A percentile compares a stretch with the other conserved stretches of the same genome.
phyloP scores from a whole-genome alignment of 2,888 invertebrate genomes.

The Parnassius smintheus region DNA sequence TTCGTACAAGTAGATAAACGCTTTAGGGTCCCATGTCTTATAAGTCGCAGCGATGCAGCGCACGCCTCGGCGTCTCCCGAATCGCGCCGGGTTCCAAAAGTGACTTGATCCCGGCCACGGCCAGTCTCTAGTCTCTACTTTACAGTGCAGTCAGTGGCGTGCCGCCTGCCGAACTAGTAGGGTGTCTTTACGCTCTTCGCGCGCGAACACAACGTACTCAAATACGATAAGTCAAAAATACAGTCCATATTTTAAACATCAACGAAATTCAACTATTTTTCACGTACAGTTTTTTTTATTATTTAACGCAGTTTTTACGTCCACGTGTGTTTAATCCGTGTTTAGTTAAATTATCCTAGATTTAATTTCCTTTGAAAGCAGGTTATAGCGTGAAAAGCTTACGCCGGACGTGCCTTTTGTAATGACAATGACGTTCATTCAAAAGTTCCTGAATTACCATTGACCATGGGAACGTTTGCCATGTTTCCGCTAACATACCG shows the following conservation, averaged over 20 bases:
- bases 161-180: constrained; percentile 54
- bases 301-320: constrained; percentile 20
- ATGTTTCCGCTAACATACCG: constrained; percentile 36
- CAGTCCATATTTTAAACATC: constrained; percentile 13
- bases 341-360: constrained; percentile 24
- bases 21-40: constrained; percentile 28
- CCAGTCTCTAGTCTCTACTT: constrained; percentile 16
- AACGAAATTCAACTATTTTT: constrained; percentile 1
- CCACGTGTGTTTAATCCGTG: constrained; percentile 21
- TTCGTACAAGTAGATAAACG: constrained; percentile 10
- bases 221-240: constrained; percentile 54
- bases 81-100: constrained; percentile 26
- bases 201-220: constrained; percentile 48
- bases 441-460: constrained; percentile 34
- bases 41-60: constrained; percentile 38
- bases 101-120: constrained; percentile 29
- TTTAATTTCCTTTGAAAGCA: constrained; percentile 31
- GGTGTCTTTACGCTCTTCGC: constrained; percentile 44
- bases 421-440: constrained; percentile 43
- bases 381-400: constrained; percentile 43
- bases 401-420: constrained; percentile 43
- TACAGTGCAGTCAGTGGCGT: constrained; percentile 54
- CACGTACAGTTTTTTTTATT: constrained; percentile 33
- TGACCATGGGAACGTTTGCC: constrained; percentile 34
- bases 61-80: constrained; percentile 44